Evolutionary conservation across 2,888 invertebrate genomes (phyloP).

Genomic region (Epistrophe grossulariae): DNA sequence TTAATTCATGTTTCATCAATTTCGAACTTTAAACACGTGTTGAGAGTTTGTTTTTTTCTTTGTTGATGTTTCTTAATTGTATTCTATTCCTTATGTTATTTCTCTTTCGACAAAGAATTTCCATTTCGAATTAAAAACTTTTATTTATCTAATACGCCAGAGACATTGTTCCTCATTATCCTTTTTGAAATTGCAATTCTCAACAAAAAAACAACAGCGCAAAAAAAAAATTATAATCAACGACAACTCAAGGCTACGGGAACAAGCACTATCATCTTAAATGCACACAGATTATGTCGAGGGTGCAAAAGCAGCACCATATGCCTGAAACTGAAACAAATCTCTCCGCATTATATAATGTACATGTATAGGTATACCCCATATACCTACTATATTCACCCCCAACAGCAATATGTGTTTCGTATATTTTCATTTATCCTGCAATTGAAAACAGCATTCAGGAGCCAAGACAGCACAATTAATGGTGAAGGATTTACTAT

Average conservation of each 20-base stretch:
- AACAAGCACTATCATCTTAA: slow-evolving; percentile 54
- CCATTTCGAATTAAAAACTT: slow-evolving; percentile 10
- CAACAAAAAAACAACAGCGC: slow-evolving; percentile 15
- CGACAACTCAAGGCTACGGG: slow-evolving; percentile 65
- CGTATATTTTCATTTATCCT: slow-evolving; percentile 49
- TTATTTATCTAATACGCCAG: slow-evolving; percentile 27
- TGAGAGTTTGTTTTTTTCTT: neutral
- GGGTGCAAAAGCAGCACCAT: slow-evolving; percentile 41
- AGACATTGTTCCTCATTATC: slow-evolving; percentile 36
- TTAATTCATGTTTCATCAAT: neutral
- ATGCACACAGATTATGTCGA: slow-evolving; percentile 64
- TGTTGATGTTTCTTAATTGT: neutral
- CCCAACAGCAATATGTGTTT: slow-evolving; percentile 19
- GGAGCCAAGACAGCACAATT: neutral
- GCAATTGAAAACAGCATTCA: slow-evolving; percentile 57
- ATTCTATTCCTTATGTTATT: neutral
- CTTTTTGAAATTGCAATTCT: slow-evolving; percentile 34
- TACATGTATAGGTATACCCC: neutral
- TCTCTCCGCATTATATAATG: neutral
- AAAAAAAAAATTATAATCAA: slow-evolving; percentile 58
- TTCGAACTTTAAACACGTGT: neutral
- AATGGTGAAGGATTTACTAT: neutral
- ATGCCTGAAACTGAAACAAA: neutral
- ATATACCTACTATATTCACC: neutral
- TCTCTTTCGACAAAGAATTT: slow-evolving; percentile 1